These are phyloP conservation scores for Peromyscus attwateri DNA, from an alignment of 2,797 vertebrate species.

Conservation along the genomic window DNA sequence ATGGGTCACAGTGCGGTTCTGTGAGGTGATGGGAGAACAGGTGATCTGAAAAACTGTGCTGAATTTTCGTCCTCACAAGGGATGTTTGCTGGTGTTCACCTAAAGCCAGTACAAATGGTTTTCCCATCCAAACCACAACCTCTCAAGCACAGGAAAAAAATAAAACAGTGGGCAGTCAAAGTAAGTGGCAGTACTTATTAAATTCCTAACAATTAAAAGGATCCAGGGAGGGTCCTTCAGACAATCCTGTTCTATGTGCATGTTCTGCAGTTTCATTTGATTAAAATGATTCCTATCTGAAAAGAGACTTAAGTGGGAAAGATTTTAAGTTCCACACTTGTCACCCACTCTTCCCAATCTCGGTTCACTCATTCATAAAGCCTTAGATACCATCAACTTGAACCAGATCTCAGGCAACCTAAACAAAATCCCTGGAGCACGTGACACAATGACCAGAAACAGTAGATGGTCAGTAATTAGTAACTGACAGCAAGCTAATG, in stretches of 20 bases:
- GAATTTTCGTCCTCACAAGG: neutral
- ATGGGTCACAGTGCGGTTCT: neutral
- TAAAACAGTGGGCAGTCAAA: neutral
- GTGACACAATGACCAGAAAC: neutral
- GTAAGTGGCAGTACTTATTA: neutral
- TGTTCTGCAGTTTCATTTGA: neutral
- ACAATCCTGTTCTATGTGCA: neutral
- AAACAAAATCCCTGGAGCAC: neutral
- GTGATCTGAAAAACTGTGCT: neutral
- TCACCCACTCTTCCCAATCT: neutral
- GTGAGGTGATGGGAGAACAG: neutral
- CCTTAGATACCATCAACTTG: neutral
- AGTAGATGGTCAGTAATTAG: neutral
- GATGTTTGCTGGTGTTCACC: neutral
- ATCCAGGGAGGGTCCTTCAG: neutral
- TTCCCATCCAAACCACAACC: neutral
- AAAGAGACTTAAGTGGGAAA: neutral
- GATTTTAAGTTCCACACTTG: neutral
- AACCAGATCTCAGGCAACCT: neutral
- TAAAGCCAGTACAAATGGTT: neutral
- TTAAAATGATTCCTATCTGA: neutral
- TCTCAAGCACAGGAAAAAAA: neutral
- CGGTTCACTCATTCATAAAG: conserved; percentile 17
- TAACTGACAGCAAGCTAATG: neutral
- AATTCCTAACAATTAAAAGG: neutral